These are phyloP conservation scores for Hylyphantes graminicola DNA, from an alignment of 1,140 invertebrate species.

Conservation along the genomic window DNA sequence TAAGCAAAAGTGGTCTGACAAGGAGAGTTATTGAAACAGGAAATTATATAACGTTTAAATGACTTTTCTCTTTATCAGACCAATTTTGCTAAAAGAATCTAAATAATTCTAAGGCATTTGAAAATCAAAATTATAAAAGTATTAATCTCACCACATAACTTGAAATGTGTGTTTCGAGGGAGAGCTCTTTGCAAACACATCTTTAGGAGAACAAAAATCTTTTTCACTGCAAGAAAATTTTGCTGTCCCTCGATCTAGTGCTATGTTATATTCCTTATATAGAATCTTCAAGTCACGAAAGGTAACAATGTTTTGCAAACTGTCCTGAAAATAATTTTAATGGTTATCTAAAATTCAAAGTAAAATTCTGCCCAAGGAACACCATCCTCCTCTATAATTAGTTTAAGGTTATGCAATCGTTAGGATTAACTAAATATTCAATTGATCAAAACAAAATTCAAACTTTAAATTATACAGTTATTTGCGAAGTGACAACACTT, in stretches of 20 bases:
- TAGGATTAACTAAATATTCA: too few relatives aligned
- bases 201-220: slow-evolving; percentile 47
- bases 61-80: background rate
- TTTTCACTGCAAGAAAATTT: slow-evolving; percentile 54
- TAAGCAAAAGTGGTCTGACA: too few relatives aligned
- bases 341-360: too few relatives aligned
- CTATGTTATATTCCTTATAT: slow-evolving; percentile 36
- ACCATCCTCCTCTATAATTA: too few relatives aligned
- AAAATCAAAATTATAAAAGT: slow-evolving; percentile 1
- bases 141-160: slow-evolving; percentile 42
- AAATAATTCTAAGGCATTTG: background rate
- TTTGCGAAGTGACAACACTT: too few relatives aligned
- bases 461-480: too few relatives aligned
- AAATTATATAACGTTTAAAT: background rate
- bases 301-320: slow-evolving; percentile 37
- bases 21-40: too few relatives aligned
- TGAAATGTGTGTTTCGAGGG: slow-evolving; percentile 43
- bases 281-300: slow-evolving; percentile 35
- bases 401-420: too few relatives aligned
- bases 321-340: slow-evolving; percentile 42
- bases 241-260: slow-evolving; percentile 52
- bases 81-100: background rate
- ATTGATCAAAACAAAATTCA: too few relatives aligned
- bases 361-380: too few relatives aligned
- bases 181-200: slow-evolving; percentile 27